phyloP scores from a whole-genome alignment of 2,888 invertebrate species.

The Nemapogon koenigi region DNA sequence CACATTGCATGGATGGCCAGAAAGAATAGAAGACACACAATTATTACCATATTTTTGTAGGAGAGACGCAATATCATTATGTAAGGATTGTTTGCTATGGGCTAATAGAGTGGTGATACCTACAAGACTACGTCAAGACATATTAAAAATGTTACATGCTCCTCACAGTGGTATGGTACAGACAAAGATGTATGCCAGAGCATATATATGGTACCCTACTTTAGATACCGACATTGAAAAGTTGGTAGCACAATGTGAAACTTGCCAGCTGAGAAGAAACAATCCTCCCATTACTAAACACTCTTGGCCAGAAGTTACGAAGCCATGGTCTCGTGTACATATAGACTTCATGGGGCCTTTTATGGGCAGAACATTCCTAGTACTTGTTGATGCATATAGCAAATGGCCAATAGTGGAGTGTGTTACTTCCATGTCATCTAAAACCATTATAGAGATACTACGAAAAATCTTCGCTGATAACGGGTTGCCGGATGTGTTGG shows the following conservation, averaged over 20 bases:
- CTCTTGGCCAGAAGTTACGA: constrained; percentile 17
- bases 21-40: not conserved
- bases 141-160: constrained; percentile 10
- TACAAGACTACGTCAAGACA: too few species aligned
- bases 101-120: too few species aligned
- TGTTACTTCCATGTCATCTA: not conserved
- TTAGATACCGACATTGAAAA: constrained; percentile 16
- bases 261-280: constrained; percentile 14
- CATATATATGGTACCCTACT: constrained; percentile 16
- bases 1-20: constrained; percentile 5
- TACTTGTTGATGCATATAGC: constrained; percentile 11
- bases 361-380: constrained; percentile 11
- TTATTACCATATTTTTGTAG: constrained; percentile 1
- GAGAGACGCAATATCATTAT: constrained; percentile 2
- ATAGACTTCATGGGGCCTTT: constrained; percentile 14
- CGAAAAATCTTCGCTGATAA: constrained; percentile 12
- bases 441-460: constrained; percentile 6
- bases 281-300: constrained; percentile 16
- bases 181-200: constrained; percentile 17
- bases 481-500: constrained; percentile 11
- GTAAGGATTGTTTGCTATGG: constrained; percentile 12
- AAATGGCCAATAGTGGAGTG: constrained; percentile 14
- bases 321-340: constrained; percentile 15
- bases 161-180: constrained; percentile 15
- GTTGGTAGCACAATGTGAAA: constrained; percentile 13